These are phyloP conservation scores for Dromiciops gliroides DNA, from an alignment of 2,113 vertebrate species.

Conservation along the genomic window DNA sequence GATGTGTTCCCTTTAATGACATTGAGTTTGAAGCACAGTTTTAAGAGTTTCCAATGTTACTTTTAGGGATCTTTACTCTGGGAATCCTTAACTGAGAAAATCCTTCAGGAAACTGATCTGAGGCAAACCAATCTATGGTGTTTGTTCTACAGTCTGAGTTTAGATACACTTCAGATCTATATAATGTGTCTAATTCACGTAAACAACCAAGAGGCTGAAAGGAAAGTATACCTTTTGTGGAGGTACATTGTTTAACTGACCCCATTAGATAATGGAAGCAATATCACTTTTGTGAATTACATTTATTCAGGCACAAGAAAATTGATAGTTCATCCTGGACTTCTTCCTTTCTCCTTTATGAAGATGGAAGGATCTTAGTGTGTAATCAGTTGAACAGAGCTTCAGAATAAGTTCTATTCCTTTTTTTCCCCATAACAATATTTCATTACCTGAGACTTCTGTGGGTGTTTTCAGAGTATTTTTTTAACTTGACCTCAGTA, in stretches of 20 bases:
- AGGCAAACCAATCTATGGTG: constrained; percentile 4
- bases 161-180: neutral
- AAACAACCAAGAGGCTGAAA: neutral
- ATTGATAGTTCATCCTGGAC: neutral
- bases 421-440: neutral
- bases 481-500: neutral
- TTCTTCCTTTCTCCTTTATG: neutral
- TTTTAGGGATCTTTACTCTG: constrained; percentile 40
- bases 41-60: too few relatives aligned
- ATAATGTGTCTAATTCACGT: constrained; percentile 16
- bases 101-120: neutral
- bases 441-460: neutral
- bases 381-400: neutral
- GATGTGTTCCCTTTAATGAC: neutral
- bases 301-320: neutral
- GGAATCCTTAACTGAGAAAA: constrained; percentile 8
- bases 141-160: neutral
- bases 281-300: neutral
- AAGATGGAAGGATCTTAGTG: neutral
- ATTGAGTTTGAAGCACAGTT: neutral
- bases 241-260: neutral
- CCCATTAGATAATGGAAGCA: neutral
- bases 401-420: neutral
- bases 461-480: neutral
- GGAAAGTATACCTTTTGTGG: neutral